Evolutionary conservation across 2,888 invertebrate species (phyloP), one percentile per base, ranked within the genome.

Genomic region (Morpho deidamia): DNA sequence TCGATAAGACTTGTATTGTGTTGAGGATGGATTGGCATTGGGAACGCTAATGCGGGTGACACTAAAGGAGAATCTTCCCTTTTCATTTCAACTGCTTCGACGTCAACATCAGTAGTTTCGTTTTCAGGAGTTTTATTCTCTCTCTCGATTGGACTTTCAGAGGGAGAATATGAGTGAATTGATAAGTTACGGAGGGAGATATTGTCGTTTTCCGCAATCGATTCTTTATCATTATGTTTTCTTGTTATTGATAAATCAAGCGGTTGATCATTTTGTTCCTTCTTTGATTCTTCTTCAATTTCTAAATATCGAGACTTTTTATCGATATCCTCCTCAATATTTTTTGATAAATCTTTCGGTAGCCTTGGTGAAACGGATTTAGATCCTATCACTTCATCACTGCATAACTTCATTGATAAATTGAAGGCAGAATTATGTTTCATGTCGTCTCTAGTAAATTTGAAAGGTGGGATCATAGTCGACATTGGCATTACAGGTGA

Each of bases 11-110:
- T 92, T 55, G 73, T 83, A 61, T 78, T 84, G 37, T 96, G 96
- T 70, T 96, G 95, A 0, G 96, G 96, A 70, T 96, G 95, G 55
- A 96, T 93, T 0, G 96, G 95, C 73, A 95, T 91, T 0, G 97
- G 97, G 68, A 96, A 97, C 0, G 94, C 94, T 86, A 95, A 92
- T 0, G 92, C 91, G 1, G 93, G 91, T 1, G 89, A 81, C 1
- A 84, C 70, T 37, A 86, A 63, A 11, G 78, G 83, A 4, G 84
- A 82, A 51, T 86, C 82, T 47, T 85, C 86, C 12, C 83, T 70
- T 63, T 87, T 87, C 2, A 86, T 78, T 60, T 89, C 89, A 50
- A 88, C 84, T 7, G 86, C 91, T 60, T 91, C 91, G 0, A 91
- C 83, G 56, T 92, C 92, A 8, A 91, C 91, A 61, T 91, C 91